A percentile compares a stretch with the other conserved stretches of the same genome.
Conservation (phyloP, 1,140 invertebrate species). For the Maconellicoccus hirsutus region DNA sequence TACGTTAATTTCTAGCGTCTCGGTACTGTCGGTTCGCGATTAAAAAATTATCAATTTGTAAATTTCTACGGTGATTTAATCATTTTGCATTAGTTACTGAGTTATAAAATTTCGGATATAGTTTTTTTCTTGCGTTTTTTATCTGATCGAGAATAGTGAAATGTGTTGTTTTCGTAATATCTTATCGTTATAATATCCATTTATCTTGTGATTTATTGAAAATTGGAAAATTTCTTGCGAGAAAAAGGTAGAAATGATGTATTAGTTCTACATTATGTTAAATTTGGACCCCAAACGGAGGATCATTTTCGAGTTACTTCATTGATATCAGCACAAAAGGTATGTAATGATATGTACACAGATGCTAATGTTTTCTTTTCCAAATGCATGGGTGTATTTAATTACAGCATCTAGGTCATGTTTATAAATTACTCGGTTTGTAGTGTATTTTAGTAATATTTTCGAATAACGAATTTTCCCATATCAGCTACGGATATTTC, state of each 20-base stretch:
- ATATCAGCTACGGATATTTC: no score
- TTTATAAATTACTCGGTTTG: no score
- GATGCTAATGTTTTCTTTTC: constrained; percentile 1
- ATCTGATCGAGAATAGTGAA: neutral
- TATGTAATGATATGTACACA: neutral
- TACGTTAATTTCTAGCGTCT: neutral
- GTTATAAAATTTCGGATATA: neutral
- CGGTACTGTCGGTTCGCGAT: neutral
- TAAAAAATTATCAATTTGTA: neutral
- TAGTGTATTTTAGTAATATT: no score
- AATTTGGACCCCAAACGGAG: neutral
- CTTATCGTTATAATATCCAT: neutral
- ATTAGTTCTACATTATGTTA: neutral
- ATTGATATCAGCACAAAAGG: neutral
- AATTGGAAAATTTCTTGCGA: neutral
- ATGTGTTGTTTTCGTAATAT: constrained; percentile 5
- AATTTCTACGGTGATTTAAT: neutral
- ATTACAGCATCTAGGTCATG: neutral
- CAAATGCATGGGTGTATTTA: neutral
- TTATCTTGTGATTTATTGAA: neutral
- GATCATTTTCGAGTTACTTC: neutral
- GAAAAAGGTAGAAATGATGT: neutral
- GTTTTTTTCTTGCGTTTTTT: neutral
- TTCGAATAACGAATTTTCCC: no score
- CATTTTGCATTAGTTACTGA: neutral